Evolutionary conservation across 2,888 invertebrate genomes (phyloP), one percentile per base, ranked within the genome.

Genomic region (Bombylius major): DNA sequence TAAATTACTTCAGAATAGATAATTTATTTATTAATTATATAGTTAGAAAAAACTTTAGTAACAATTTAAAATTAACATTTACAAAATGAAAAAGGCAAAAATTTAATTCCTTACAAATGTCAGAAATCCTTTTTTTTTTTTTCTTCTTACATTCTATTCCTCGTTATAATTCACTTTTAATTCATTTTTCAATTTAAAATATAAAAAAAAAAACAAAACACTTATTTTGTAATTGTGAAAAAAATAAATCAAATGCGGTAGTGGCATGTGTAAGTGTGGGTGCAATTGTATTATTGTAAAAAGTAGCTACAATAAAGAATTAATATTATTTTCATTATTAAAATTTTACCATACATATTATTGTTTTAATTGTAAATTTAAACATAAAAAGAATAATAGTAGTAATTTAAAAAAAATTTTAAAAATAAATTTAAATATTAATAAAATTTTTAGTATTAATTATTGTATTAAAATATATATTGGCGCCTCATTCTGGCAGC

Each of bases 401-500:
- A 47, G 36, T 50, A 47, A 54, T 34, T 32, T 42, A 14, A 54
- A 45, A 50, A 23, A 23, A 23, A 2, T 23, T 23, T 23, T 23
- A 2, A 23, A 23, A 23, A 23, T 23, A 23, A 23, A 23, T 23
- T 23, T 23, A 23, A 23, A 23, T 23, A 23, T 23, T 23, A 23
- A 23, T 23, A 23, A 23, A 51, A 4, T 34, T 36, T 36, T 48
- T 48, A 48, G 33, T 48, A 31, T 32, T 14, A 39, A 39, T 9
- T n/a, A 5, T 47, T 51, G 32, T 51, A 36, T n/a, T 55, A 51
- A 47, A n/a, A n/a, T n/a, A 51, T 51, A 51, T 55, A 55, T 55
- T 61, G 67, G 66, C 64, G 65, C 62, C 70, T 73, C 73, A 74
- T 72, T 72, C 72, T 73, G 73, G 73, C 73, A 70, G 71, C 73